phyloP scores from a whole-genome alignment of 2,113 vertebrate genomes.

The Steatornis caripensis region DNA sequence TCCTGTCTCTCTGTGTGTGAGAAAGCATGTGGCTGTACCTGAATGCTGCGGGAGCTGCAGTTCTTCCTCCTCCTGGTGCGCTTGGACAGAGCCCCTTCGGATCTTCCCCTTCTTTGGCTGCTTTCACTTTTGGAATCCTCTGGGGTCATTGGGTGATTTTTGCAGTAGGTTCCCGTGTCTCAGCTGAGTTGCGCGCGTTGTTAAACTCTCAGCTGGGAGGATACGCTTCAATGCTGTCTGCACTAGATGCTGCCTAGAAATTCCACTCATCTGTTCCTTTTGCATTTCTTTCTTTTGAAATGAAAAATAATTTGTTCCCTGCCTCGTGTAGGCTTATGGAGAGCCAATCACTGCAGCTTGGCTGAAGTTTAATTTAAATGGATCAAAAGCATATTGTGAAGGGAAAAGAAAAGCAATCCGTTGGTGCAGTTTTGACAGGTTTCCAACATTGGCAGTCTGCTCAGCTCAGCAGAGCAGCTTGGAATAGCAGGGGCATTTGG shows the following conservation, averaged over 20 bases:
- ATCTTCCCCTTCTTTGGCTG: background rate
- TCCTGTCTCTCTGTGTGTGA: background rate
- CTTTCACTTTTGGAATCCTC: background rate
- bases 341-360: background rate
- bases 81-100: background rate
- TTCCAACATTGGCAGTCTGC: background rate
- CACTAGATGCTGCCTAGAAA: background rate
- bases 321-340: background rate
- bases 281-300: background rate
- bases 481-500: background rate
- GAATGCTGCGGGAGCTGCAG: background rate
- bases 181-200: background rate
- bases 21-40: background rate
- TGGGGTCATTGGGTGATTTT: background rate
- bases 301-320: background rate
- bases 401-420: background rate
- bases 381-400: background rate
- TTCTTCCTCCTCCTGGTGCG: background rate
- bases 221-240: background rate
- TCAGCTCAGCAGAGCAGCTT: background rate
- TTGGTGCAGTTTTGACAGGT: background rate
- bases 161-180: background rate
- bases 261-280: background rate
- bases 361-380: background rate
- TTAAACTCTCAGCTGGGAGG: background rate